These are phyloP conservation scores for Drosophila lacteicornis DNA, from an alignment of 1,140 invertebrate genomes.

Conservation along the genomic window DNA sequence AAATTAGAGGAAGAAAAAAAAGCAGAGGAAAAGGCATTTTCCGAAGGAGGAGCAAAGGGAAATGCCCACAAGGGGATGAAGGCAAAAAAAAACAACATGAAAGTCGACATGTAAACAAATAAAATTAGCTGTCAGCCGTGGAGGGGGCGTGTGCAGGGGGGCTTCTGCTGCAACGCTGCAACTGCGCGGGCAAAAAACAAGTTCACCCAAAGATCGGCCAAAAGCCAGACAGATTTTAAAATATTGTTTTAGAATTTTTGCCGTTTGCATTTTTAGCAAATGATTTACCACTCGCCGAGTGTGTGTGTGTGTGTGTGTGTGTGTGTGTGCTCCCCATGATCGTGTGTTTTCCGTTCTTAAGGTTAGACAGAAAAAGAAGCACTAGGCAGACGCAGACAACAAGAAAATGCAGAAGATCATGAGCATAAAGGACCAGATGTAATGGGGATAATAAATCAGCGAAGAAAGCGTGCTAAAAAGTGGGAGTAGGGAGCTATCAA, in stretches of 20 bases:
- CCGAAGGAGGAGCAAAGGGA: slow-evolving; percentile 41
- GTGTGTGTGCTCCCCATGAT: slow-evolving; percentile 7
- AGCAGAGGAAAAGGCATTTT: slow-evolving; percentile 44
- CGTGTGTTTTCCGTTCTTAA: slow-evolving; percentile 38
- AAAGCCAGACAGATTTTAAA: slow-evolving; percentile 83
- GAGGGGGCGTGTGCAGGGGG: slow-evolving; percentile 12
- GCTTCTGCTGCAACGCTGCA: slow-evolving; percentile 11
- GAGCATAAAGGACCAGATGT: slow-evolving; percentile 13
- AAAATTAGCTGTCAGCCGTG: slow-evolving; percentile 77
- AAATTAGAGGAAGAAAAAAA: slow-evolving; percentile 14
- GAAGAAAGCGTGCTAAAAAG: slow-evolving; percentile 8
- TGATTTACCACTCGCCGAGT: slow-evolving; percentile 36
- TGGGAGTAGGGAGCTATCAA: neutral
- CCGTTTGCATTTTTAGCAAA: slow-evolving; percentile 78
- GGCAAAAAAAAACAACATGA: slow-evolving; percentile 75
- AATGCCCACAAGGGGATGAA: slow-evolving; percentile 59
- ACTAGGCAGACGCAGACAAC: slow-evolving; percentile 28
- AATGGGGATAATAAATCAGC: slow-evolving; percentile 8
- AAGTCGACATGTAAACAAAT: slow-evolving; percentile 82
- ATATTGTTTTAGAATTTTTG: slow-evolving; percentile 83
- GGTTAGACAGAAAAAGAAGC: slow-evolving; percentile 71
- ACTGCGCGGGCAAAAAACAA: slow-evolving; percentile 70
- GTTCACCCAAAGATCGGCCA: slow-evolving; percentile 77
- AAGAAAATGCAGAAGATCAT: slow-evolving; percentile 5
- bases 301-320: slow-evolving; percentile 22